Base-by-base conservation (phyloP, 2,797 vertebrate genomes). In the Hydrocynus forskahlii region DNA sequence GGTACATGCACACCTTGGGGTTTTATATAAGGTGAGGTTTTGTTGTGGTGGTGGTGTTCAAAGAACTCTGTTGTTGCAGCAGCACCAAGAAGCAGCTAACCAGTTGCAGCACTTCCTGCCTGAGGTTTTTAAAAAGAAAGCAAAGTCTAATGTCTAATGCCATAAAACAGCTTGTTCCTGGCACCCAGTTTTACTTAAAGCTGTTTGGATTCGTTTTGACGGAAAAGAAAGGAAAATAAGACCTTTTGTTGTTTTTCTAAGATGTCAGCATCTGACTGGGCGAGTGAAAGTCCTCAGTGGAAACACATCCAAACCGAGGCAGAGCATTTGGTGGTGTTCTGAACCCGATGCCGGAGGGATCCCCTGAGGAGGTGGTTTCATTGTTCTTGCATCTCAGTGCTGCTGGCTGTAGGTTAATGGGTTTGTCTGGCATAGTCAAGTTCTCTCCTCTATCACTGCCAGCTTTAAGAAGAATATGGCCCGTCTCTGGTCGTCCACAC, bases 361-460 rank as follows among this genome's bases (percentile, higher is more conserved):
- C 43, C 75, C 78, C 45, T 2, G 35, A 81, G 83, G 77, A 2
- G 0, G 73, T 81, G 4, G 69, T 81, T 72, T 78, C 67, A 52
- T 82, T 86, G 59, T 83, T 81, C 48, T 25, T 23, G 45, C 66
- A 55, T 29, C 25, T 66, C 52, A 81, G 57, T 67, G 55, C 9
- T 75, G 45, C 67, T 76, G 63, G 48, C 38, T 75, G 62, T 57
- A 75, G 83, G 81, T 79, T 75, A 86, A 85, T 80, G 76, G 76
- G 60, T 79, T 75, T 64, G 76, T 63, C 74, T 69, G 72, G 80
- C 52, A 67, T 45, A 64, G 38, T 60, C 74, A 25, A 45, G 9
- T 68, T 64, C 64, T 69, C 29, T 29, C 75, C 79, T 69, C 48
- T 7, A 29, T 7, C 43, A 68, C 13, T 66, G n/a, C 45, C 74